Base-by-base conservation (phyloP, 2,888 invertebrate species). In the Euzophera pinguis region DNA sequence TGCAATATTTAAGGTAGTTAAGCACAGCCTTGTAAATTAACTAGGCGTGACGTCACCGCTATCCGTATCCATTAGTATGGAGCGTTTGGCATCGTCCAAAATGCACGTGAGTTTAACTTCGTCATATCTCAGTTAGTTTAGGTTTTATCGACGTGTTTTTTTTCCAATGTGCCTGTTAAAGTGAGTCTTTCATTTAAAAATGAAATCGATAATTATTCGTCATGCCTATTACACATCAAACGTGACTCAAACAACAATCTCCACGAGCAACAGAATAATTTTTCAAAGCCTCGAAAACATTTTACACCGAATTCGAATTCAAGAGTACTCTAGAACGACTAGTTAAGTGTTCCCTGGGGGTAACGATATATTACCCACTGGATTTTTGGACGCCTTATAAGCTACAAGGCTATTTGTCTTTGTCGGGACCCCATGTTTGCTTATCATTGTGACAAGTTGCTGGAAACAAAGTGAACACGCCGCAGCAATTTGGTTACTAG, bases 361-460 rank as follows among this genome's bases (percentile, higher is more conserved):
- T 32, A 29, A 4, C 51, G 37, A 51, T 51, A 51, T 51, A 34
- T 42, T 35, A 51, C 35, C 9, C 43, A n/a, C 27, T 39, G 49
- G 49, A 50, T 51, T 50, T 50, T 50, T 51, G 42, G 27, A 43
- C 35, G 13, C 51, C 43, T 43, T 43, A 51, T 51, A 51, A 51
- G 43, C 51, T 51, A 51, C 39, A 43, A 51, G 37, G 51, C 43
- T 43, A 51, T 51, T 43, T 51, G 51, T 51, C 51, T 51, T 43
- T 51, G 51, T 51, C 51, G 51, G 7, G 42, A 13, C 37, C 51
- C 43, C 17, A 41, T 51, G 51, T 51, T 50, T 51, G 51, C 51
- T 51, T 51, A 51, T 51, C 51, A 51, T 51, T 51, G 51, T 51
- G 51, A 51, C 51, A 51, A 51, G 51, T 51, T 35, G 50, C 42